These are phyloP conservation scores for Xanthostigma xanthostigma DNA, from an alignment of 2,888 invertebrate genomes.

Conservation along the genomic window DNA sequence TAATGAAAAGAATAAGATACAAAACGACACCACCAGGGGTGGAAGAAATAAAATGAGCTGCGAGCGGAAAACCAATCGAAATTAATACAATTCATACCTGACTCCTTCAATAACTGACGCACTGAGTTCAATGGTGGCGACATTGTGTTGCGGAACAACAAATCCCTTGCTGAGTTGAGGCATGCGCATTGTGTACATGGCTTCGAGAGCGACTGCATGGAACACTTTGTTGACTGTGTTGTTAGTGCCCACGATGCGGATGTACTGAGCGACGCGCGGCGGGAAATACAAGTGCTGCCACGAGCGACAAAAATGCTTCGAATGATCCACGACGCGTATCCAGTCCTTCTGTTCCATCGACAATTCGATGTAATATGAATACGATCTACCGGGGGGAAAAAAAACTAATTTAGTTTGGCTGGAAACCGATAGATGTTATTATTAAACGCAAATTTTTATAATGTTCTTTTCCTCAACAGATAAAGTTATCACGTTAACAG, in stretches of 20 bases:
- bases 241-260: conserved; percentile 75
- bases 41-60: too few species aligned
- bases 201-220: conserved; percentile 86
- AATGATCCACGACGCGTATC: conserved; percentile 86
- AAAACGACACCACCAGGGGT: too few species aligned
- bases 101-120: conserved; percentile 96
- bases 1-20: too few species aligned
- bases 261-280: conserved; percentile 72
- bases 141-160: conserved; percentile 73
- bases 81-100: conserved; percentile 29
- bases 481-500: background rate
- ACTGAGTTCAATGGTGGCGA: conserved; percentile 78
- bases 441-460: too few species aligned
- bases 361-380: conserved; percentile 83
- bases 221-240: conserved; percentile 93
- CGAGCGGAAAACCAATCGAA: too few species aligned
- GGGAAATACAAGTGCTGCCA: conserved; percentile 94
- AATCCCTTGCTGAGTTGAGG: conserved; percentile 63
- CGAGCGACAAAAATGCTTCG: conserved; percentile 82
- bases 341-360: conserved; percentile 93
- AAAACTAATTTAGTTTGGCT: background rate
- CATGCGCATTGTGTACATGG: conserved; percentile 62
- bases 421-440: too few species aligned
- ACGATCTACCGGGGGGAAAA: conserved; percentile 41
- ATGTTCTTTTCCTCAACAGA: background rate